Evolutionary conservation across 2,797 vertebrate species (phyloP).

Genomic region (Acrossocheilus wenchowensis): DNA sequence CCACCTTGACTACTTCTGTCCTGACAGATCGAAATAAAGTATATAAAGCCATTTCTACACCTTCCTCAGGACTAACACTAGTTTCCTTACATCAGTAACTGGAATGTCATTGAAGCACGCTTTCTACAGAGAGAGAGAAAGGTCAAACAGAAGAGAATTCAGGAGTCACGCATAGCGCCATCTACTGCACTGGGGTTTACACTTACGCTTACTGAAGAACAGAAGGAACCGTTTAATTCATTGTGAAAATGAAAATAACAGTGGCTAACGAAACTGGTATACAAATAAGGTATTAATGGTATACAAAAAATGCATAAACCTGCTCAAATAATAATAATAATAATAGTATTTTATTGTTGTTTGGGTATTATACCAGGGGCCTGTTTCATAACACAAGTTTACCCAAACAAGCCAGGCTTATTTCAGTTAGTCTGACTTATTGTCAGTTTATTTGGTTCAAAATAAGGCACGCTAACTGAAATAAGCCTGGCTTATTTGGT

Average conservation of each 20-base stretch:
- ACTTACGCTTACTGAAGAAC: not conserved
- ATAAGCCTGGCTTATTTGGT: too few species aligned
- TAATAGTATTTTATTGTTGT: not conserved
- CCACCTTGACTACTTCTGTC: slow-evolving; percentile 71
- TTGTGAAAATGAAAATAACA: not conserved
- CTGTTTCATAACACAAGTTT: not conserved
- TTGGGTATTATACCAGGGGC: too few species aligned
- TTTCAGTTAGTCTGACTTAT: not conserved
- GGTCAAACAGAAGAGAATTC: slow-evolving; percentile 50
- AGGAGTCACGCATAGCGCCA: slow-evolving; percentile 45
- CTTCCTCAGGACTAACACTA: not conserved
- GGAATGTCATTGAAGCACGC: slow-evolving; percentile 79
- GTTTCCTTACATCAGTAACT: slow-evolving; percentile 36
- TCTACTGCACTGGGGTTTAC: slow-evolving; percentile 64
- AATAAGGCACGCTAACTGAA: too few species aligned
- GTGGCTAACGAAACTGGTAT: not conserved
- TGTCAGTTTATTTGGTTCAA: too few species aligned
- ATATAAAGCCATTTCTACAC: slow-evolving; percentile 68
- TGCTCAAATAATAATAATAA: not conserved
- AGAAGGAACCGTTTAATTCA: not conserved
- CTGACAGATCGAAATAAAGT: slow-evolving; percentile 66
- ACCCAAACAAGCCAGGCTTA: not conserved
- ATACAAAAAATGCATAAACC: not conserved
- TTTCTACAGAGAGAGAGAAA: slow-evolving; percentile 54
- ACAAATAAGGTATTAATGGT: too few species aligned